Base-by-base conservation (phyloP, 1,140 invertebrate genomes). In the Nautilus pompilius region DNA sequence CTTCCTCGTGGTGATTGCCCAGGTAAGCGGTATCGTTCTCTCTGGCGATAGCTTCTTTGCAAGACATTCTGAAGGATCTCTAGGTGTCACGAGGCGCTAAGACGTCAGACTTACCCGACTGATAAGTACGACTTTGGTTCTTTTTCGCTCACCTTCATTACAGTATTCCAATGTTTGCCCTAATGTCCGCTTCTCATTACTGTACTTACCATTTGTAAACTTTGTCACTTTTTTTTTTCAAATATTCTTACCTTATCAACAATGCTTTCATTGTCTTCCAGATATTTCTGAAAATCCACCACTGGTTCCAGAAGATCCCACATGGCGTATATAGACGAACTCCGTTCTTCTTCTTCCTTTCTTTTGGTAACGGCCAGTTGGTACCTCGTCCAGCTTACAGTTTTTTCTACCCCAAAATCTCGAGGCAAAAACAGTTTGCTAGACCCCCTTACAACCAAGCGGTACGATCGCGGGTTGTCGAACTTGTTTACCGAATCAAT, bases 181-280 rank as follows among this genome's bases (percentile, higher is more conserved):
- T 41, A 41, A 41, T n/a, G n/a, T 41, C 36, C 36, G n/a, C 36
- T 8, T 41, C 8, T 41, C n/a, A 8, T 41, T 41, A 8, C 8
- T 41, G 8, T 8, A 41, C 8, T 41, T 41, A 8, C 8, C 8
- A 8, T 41, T 41, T 10, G 36, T n/a, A n/a, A 41, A 8, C n/a
- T 41, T n/a, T 41, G 36, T n/a, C n/a, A 41, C 8, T 10, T 10
- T 41, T 10, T 8, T 10, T n/a, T n/a, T 41, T 8, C n/a, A 10
- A 30, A 5, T 51, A 15, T 26, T 30, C 56, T 55, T 63, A 71
- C 73, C 65, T 73, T 34, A 49, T 75, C 73, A 10, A 68, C 46
- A 51, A 75, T 73, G 22, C 45, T 63, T 58, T 75, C 73, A 48
- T 73, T 60, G 56, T 77, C 75, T 22, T 71, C 62, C 26, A 74